These are phyloP conservation scores for Argopecten irradians DNA, from an alignment of 1,140 invertebrate species.

Conservation along the genomic window DNA sequence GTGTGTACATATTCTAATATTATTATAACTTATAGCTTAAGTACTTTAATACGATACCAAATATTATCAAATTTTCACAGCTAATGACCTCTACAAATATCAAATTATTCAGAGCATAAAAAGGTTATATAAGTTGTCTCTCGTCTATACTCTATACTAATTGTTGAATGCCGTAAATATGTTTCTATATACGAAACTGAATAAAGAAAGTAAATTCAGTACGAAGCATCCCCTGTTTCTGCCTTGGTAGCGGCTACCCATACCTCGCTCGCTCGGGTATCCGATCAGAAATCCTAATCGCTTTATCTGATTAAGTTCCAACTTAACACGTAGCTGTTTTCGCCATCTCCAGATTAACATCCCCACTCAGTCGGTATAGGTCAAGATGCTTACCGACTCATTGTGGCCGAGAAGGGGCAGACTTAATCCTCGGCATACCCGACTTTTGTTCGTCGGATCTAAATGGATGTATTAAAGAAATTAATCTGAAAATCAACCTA, in stretches of 20 bases:
- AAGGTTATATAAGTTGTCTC: too few relatives aligned
- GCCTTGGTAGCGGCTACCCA: background rate
- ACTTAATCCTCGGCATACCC: background rate
- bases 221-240: background rate
- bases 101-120: too few relatives aligned
- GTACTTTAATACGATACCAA: too few relatives aligned
- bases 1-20: too few relatives aligned
- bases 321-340: background rate
- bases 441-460: background rate
- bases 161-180: too few relatives aligned
- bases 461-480: conserved; percentile 12
- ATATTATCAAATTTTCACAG: too few relatives aligned
- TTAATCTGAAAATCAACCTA: conserved; percentile 5
- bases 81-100: too few relatives aligned
- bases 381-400: background rate
- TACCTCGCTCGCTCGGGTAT: background rate
- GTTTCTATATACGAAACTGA: too few relatives aligned
- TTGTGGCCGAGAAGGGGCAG: background rate
- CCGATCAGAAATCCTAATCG: background rate
- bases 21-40: too few relatives aligned
- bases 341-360: background rate
- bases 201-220: too few relatives aligned
- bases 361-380: background rate
- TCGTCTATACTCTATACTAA: too few relatives aligned
- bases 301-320: background rate